Evolutionary conservation across 2,797 vertebrate genomes (phyloP), one percentile per base, ranked within the genome.

Genomic region (Anas georgica): DNA sequence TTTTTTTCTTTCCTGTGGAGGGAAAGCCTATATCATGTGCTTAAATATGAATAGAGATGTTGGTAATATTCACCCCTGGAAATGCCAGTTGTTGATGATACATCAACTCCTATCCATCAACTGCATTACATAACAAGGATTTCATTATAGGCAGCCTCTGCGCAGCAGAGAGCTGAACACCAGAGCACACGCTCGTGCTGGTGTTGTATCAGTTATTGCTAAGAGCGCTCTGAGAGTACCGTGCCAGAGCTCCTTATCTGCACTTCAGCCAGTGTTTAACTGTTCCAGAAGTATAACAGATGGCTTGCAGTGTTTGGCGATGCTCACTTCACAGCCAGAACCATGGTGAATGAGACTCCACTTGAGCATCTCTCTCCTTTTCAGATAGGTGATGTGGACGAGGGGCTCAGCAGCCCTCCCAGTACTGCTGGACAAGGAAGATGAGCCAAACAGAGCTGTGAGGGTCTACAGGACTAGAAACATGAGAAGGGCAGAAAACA

Each of bases 11-110:
- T 20, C 41, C 22, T 39, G 33, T 46, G 58, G 17, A 85, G 45
- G 35, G 69, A 72, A 91, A 93, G 86, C 31, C 33, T 54, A 3
- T 72, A 80, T 82, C 78, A 82, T 1, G 1, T 75, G 66, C 62
- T 95, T 87, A 81, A 91, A 90, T 48, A 74, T 39, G 68, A 93
- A 90, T 43, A 63, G 75, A 80, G 54, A 85, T 85, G 90, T 91
- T 87, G 69, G 78, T 85, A 85, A 84, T 90, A 83, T 39, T 91
- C 58, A 82, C 31, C 26, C 15, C 83, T 88, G 72, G 72, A 95
- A 96, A 91, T 0, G 13, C 55, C 84, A 89, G 1, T 79, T 62
- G 45, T 68, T 83, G 90, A 68, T 62, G 59, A 74, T 35, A 75
- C 13, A 74, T 80, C 72, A 85, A 35, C 5, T n/a, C 25, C 68